A percentile compares a stretch with the other conserved stretches of the same genome.
phyloP scores from a whole-genome alignment of 2,888 invertebrate genomes.

The Agrochola lychnidis region DNA sequence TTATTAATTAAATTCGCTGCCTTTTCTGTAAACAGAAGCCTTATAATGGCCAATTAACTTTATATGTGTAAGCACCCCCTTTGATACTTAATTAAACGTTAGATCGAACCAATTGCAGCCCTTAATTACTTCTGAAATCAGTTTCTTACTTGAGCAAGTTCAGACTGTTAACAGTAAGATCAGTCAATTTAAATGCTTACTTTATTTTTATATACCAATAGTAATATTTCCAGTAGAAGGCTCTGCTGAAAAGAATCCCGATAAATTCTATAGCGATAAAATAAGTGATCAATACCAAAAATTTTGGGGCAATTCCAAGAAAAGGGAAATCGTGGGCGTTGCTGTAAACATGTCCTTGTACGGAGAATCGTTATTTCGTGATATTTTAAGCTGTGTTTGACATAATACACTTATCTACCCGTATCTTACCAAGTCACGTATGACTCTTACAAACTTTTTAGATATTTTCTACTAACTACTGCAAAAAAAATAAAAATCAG shows the following conservation, averaged over 20 bases:
- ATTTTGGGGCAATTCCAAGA: constrained; percentile 14
- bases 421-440: constrained; percentile 6
- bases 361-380: neutral
- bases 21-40: constrained; percentile 20
- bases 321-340: constrained; percentile 5
- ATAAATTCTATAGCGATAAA: constrained; percentile 23
- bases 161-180: neutral
- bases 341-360: constrained; percentile 13
- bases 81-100: constrained; percentile 20
- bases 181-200: neutral
- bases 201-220: neutral
- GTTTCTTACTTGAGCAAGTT: neutral
- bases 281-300: neutral
- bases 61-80: constrained; percentile 9
- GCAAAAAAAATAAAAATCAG: neutral
- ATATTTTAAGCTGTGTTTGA: constrained; percentile 7
- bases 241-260: neutral
- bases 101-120: constrained; percentile 3
- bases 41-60: constrained; percentile 22
- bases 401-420: neutral
- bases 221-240: neutral
- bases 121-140: constrained; percentile 30
- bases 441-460: constrained; percentile 1
- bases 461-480: neutral
- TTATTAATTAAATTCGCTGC: neutral